Percentiles rank a stretch among this genome's conserved stretches.
phyloP scores from a whole-genome alignment of 2,113 vertebrate species.

The Willisornis vidua region DNA sequence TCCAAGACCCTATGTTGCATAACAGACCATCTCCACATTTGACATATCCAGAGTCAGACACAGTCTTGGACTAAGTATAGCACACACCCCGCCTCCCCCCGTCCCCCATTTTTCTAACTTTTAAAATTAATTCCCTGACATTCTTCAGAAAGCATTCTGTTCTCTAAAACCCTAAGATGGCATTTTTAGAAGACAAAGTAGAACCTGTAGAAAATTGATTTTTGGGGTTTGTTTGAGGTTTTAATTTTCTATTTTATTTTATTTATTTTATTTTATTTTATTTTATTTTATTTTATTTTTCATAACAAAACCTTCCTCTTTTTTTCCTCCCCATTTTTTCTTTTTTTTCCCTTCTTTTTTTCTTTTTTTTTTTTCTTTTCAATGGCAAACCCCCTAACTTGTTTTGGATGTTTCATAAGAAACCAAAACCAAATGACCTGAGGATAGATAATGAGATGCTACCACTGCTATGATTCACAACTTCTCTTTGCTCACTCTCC shows the following conservation, averaged over 20 bases:
- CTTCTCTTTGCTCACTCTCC: neutral
- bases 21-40: rapidly evolving
- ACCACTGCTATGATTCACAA: rapidly evolving
- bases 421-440: neutral
- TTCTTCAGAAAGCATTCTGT: neutral
- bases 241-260: neutral
- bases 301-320: neutral
- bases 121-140: neutral
- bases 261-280: too few relatives aligned
- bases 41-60: rapidly evolving
- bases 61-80: neutral
- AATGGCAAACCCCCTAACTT: rapidly evolving
- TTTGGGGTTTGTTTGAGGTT: neutral
- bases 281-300: too few relatives aligned
- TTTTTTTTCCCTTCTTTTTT: neutral
- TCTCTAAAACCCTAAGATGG: neutral
- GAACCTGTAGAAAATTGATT: neutral
- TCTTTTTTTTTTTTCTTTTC: neutral
- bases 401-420: neutral
- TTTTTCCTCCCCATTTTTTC: too few relatives aligned
- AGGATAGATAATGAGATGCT: neutral
- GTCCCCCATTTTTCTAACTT: neutral
- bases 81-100: too few relatives aligned
- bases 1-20: neutral
- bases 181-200: neutral